Conservation (phyloP, 2,888 invertebrate species). For the Nomada hirtipes region DNA sequence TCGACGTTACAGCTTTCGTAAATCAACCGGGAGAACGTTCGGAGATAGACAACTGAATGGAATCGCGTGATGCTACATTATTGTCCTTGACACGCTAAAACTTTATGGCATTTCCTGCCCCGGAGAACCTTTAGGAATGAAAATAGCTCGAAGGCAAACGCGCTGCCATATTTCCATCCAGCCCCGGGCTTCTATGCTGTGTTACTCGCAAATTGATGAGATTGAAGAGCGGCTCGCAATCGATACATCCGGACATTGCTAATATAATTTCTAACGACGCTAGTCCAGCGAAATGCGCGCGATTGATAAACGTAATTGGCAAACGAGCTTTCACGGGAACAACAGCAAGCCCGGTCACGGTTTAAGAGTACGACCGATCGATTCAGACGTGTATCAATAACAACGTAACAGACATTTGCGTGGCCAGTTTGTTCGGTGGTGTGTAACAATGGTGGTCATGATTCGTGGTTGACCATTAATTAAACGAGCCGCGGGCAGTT, state of each 20-base stretch:
- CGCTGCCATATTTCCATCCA: not conserved
- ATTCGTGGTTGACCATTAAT: constrained; percentile 75
- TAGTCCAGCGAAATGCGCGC: not conserved
- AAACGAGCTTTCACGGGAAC: constrained; percentile 34
- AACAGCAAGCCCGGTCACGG: constrained; percentile 20
- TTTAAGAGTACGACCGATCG: constrained; percentile 40
- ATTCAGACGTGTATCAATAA: constrained; percentile 61
- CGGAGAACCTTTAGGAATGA: too few relatives aligned
- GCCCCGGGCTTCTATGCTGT: not conserved
- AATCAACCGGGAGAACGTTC: constrained; percentile 4
- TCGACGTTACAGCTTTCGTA: not conserved
- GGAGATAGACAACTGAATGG: not conserved
- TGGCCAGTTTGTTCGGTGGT: constrained; percentile 63
- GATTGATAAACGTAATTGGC: constrained; percentile 19
- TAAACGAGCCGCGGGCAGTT: constrained; percentile 75
- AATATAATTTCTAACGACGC: constrained; percentile 1
- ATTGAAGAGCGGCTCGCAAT: too few relatives aligned
- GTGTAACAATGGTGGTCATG: constrained; percentile 71
- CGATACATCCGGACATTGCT: not conserved
- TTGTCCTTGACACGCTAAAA: not conserved
- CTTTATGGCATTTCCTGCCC: not conserved
- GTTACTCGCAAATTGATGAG: too few relatives aligned
- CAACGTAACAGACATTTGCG: constrained; percentile 54
- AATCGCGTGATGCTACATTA: not conserved
- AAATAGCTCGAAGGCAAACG: not conserved